Evolutionary conservation across 2,888 invertebrate genomes (phyloP), one percentile per base, ranked within the genome.

Genomic region (Eupeodes luniger): DNA sequence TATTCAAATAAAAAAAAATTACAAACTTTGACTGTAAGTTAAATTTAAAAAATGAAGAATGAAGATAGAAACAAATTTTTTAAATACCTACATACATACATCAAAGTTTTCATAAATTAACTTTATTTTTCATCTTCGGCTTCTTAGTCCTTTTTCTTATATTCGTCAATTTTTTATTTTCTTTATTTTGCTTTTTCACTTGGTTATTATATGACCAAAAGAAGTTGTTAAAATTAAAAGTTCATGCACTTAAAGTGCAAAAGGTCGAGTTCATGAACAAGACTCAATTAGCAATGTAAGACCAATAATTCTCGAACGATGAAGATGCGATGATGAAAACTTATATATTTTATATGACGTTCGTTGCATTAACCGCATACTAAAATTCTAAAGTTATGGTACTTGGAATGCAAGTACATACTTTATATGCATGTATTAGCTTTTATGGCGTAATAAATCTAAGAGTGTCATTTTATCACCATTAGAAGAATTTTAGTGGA

Each of bases 81-180:
- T 27, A 19, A 55, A 55, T n/a, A 34, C 1, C 14, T 34, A 40
- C 40, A 19, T 34, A 40, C 40, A 19, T 19, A 19, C 1, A 40
- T 40, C 40, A 59, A 59, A 59, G 34, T 34, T 64, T 64, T 64
- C 19, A 44, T 16, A 64, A 40, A 44, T 64, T 44, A 64, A 64
- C 40, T 64, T 64, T 19, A 16, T n/a, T 51, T 51, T 51, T 51
- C n/a, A 6, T 51, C 14, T 64, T 64, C 27, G 27, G 3, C 27
- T 27, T 27, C 27, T 27, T 2, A 27, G 27, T 44, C 9, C 12
- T 64, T 44, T 40, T 62, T 64, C 40, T 1, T 27, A 5, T 19
- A 5, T 19, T 64, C 19, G 16, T 40, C 62, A 44, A 5, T 62
- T 62, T 40, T 6, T 1, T 40, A 16, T 59, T 5, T 40, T 40